A percentile compares a stretch with the other conserved stretches of the same genome.
These are phyloP conservation scores for Ptyas mucosa DNA, from an alignment of 2,113 vertebrate species.

Conservation along the genomic window DNA sequence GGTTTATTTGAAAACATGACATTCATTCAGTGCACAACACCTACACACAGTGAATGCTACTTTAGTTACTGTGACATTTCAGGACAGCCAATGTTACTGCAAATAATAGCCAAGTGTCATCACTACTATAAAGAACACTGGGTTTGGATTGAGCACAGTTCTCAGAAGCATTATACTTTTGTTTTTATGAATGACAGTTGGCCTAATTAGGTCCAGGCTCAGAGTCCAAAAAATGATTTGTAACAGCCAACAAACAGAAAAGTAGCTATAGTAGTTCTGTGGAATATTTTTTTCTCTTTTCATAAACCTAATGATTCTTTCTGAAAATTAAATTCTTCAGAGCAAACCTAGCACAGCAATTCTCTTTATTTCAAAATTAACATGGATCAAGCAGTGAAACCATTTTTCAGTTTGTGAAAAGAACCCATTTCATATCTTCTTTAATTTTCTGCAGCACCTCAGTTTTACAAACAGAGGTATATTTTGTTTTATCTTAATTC, in stretches of 20 bases:
- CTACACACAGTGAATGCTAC: background rate
- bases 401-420: too few species aligned
- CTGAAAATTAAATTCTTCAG: background rate
- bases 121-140: fast-evolving
- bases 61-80: background rate
- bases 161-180: background rate
- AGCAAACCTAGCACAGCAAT: too few species aligned
- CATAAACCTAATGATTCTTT: background rate
- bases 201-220: background rate
- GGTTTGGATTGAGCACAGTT: background rate
- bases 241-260: background rate
- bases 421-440: too few species aligned
- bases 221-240: background rate
- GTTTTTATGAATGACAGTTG: background rate
- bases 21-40: background rate
- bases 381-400: too few species aligned
- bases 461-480: too few species aligned
- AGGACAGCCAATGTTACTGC: fast-evolving
- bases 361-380: too few species aligned
- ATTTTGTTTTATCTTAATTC: too few species aligned
- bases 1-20: background rate
- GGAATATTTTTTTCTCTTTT: background rate
- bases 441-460: too few species aligned
- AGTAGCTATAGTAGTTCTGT: background rate
- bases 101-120: fast-evolving